Evolutionary conservation across 2,888 invertebrate genomes (phyloP).

Genomic region (Heliothis peltigera): DNA sequence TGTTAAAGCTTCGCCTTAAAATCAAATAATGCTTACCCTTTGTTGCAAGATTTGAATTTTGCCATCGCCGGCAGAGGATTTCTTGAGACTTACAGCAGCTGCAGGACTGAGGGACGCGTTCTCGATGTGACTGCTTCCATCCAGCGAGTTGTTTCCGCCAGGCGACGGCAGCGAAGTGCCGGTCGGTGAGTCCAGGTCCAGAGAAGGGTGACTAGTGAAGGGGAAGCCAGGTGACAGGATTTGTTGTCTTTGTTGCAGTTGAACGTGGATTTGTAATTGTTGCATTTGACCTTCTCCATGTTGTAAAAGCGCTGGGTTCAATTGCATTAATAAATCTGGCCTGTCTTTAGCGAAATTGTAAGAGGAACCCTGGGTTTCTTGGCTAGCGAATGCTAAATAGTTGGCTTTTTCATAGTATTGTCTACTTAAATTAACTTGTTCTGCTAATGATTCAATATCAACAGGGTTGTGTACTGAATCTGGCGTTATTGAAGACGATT

Average conservation of each 20-base stretch:
- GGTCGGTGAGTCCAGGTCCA: conserved; percentile 94
- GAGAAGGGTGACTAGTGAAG: conserved; percentile 92
- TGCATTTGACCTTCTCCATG: conserved; percentile 91
- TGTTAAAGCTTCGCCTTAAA: conserved; percentile 90
- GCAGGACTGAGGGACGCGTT: conserved; percentile 91
- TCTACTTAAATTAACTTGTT: conserved; percentile 92
- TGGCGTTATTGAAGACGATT: conserved; percentile 93
- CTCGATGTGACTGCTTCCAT: conserved; percentile 90
- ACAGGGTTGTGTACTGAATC: conserved; percentile 91
- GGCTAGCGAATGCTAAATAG: conserved; percentile 84
- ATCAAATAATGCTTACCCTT: conserved; percentile 94
- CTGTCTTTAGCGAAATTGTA: conserved; percentile 91
- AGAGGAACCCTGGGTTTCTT: conserved; percentile 87
- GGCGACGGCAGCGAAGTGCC: conserved; percentile 95
- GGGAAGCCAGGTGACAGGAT: conserved; percentile 90
- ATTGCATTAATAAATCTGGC: conserved; percentile 90
- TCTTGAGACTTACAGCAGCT: conserved; percentile 92
- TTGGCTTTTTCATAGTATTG: conserved; percentile 89
- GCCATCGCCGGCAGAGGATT: conserved; percentile 91
- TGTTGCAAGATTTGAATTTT: conserved; percentile 93
- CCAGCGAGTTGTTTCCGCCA: conserved; percentile 93
- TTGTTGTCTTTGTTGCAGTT: conserved; percentile 92
- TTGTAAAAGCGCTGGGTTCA: conserved; percentile 88
- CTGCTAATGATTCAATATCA: conserved; percentile 94
- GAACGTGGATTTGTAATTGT: conserved; percentile 92